Evolutionary conservation across 2,888 invertebrate genomes (phyloP).

Genomic region (Phyllotreta striolata): DNA sequence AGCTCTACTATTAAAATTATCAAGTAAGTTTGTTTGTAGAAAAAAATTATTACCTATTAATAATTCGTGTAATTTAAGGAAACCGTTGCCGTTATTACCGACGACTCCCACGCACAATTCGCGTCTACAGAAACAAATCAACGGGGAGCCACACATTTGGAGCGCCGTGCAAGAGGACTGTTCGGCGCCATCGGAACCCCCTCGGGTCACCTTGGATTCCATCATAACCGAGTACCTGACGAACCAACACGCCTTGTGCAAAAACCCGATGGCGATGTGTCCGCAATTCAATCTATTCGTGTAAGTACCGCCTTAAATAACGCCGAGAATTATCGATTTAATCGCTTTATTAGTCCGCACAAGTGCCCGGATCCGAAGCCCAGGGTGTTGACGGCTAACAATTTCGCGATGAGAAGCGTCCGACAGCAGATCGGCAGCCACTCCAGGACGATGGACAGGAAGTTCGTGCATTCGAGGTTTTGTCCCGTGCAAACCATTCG

Average conservation of each 20-base stretch:
- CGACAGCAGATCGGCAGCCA: constrained; percentile 66
- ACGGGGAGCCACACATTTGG: constrained; percentile 53
- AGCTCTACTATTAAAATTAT: constrained; percentile 47
- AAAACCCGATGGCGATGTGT: constrained; percentile 97
- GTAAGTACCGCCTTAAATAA: constrained; percentile 62
- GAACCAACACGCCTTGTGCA: constrained; percentile 97
- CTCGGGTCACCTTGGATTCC: constrained; percentile 79
- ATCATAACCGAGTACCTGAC: constrained; percentile 97
- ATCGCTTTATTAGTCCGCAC: constrained; percentile 77
- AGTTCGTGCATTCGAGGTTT: constrained; percentile 84
- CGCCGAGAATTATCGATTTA: neutral
- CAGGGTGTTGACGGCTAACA: constrained; percentile 71
- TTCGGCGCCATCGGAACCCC: constrained; percentile 51
- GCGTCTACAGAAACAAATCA: constrained; percentile 65
- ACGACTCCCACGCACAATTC: constrained; percentile 52
- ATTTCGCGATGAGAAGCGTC: constrained; percentile 72
- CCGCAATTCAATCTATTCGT: constrained; percentile 94
- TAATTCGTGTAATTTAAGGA: constrained; percentile 24
- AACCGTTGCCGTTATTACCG: constrained; percentile 38
- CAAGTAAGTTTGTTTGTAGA: constrained; percentile 40
- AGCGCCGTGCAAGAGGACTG: constrained; percentile 46
- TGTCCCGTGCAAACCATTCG: constrained; percentile 78
- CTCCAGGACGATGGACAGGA: constrained; percentile 75
- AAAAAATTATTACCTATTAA: neutral
- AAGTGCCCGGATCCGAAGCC: constrained; percentile 91